A percentile compares a stretch with the other conserved stretches of the same genome.
Evolutionary conservation across 2,113 vertebrate species (phyloP).

Genomic region (Pterocles burchelli): DNA sequence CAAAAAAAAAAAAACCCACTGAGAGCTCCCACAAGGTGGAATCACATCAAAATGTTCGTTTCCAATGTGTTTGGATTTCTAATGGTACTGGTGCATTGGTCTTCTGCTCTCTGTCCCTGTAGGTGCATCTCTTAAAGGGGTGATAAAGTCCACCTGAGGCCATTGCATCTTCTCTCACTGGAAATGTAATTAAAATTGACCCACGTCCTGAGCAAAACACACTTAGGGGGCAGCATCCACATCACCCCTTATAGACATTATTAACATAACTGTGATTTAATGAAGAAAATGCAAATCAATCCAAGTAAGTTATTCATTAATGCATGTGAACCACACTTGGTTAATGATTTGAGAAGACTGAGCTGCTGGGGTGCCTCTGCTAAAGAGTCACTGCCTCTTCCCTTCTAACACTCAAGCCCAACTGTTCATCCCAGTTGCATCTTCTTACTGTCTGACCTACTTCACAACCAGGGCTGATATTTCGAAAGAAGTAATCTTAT

Average conservation of each 20-base stretch:
- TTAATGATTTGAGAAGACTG: conserved; percentile 40
- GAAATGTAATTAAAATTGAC: not conserved
- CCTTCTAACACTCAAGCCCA: not conserved
- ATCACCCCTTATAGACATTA: not conserved
- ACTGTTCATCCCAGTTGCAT: not conserved
- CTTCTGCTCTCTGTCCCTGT: not conserved
- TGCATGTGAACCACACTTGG: not conserved
- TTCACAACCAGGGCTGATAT: not conserved
- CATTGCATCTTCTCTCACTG: not conserved
- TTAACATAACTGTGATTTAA: not conserved
- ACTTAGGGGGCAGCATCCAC: not conserved
- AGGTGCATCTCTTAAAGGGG: not conserved
- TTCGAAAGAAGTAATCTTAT: not conserved
- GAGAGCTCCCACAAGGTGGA: not conserved
- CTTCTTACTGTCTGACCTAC: not conserved
- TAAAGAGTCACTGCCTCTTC: not conserved
- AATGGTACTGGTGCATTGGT: fast-evolving
- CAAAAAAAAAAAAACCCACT: not conserved
- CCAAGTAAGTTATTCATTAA: conserved; percentile 32
- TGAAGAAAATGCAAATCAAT: conserved; percentile 29
- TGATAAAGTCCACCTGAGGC: not conserved
- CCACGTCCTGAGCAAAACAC: not conserved
- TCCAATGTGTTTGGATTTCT: not conserved
- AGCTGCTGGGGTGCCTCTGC: not conserved
- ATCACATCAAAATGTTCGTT: not conserved